Base-by-base conservation (phyloP, 1,140 invertebrate genomes). In the Ceratitis capitata region DNA sequence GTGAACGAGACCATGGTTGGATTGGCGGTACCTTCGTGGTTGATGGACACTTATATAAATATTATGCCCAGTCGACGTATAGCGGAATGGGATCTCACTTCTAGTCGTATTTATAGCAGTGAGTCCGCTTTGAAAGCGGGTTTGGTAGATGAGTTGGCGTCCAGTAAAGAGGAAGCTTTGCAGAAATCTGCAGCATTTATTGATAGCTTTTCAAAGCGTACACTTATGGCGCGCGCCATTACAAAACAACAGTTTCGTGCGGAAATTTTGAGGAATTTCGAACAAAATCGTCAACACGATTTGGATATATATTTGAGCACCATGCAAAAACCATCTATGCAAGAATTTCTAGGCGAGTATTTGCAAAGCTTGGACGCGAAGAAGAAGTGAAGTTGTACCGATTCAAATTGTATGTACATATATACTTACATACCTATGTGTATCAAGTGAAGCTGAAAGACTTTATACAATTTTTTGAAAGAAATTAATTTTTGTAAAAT, bases 1-100 rank as follows among this genome's bases (percentile, higher is more conserved):
- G 92, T 97, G 0, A 97, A 97, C 89, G 94, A 94, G 90, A 94
- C 94, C 1, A n/a, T 82, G 84, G 23, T 97, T 64, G 96, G 96
- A 85, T 94, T 96, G 85, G 91, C 94, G 19, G 95, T 95, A 42
- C 95, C 95, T 10, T 92, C 89, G 87, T 97, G 95, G 96, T 95
- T 96, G 89, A 93, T 93, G 87, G 93, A 93, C 84, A 90, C 93
- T 2, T 93, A 92, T 87, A 35, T 35, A 26, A 86, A 86, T 82
- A 61, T 84, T 32, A 5, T 86, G 91, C 91, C 86, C 85, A 53
- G 12, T 16, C 45, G 23, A 12, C 58, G 86, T 23, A 91, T 95
- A 86, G 93, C 95, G 29, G 96, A 97, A 91, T 84, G 94, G 49
- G 95, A 96, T 0, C 92, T 97, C 12, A 95, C 94, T 9, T 92